phyloP scores from a whole-genome alignment of 92 coral and sea anemone species.

The Heteractis magnifica region DNA sequence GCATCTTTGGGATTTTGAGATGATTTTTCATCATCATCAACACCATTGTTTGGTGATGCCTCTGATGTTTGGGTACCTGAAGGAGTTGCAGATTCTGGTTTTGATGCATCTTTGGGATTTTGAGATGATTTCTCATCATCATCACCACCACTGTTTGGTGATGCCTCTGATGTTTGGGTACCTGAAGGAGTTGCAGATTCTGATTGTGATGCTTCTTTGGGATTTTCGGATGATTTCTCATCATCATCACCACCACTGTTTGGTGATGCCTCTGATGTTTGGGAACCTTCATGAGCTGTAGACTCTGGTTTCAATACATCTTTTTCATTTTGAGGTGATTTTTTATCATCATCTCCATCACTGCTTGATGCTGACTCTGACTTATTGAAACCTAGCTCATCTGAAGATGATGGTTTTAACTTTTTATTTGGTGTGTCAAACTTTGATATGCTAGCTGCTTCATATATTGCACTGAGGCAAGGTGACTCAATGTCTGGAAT shows the following conservation, averaged over 20 bases:
- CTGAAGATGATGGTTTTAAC: not conserved
- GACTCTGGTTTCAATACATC: not conserved
- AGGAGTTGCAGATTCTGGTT: not conserved
- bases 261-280: not conserved
- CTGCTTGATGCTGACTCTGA: not conserved
- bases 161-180: not conserved
- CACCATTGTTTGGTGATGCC: not conserved
- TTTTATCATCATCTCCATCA: too few species aligned
- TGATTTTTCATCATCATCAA: not conserved
- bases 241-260: not conserved
- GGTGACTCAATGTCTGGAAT: slow-evolving; percentile 68
- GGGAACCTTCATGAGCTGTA: not conserved
- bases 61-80: not conserved
- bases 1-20: too few species aligned
- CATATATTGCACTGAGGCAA: slow-evolving; percentile 36
- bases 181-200: not conserved
- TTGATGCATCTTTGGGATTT: too few species aligned
- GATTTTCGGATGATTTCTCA: too few species aligned
- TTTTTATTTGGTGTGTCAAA: slow-evolving; percentile 8
- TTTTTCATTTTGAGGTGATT: too few species aligned
- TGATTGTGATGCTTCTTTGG: not conserved
- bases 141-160: not conserved
- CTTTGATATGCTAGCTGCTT: slow-evolving; percentile 66
- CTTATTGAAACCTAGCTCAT: not conserved
- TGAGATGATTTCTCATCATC: not conserved